Base-by-base conservation (phyloP, 37 sponge, comb jelly and placozoan genomes). In the Cladorhizidae sp. region DNA sequence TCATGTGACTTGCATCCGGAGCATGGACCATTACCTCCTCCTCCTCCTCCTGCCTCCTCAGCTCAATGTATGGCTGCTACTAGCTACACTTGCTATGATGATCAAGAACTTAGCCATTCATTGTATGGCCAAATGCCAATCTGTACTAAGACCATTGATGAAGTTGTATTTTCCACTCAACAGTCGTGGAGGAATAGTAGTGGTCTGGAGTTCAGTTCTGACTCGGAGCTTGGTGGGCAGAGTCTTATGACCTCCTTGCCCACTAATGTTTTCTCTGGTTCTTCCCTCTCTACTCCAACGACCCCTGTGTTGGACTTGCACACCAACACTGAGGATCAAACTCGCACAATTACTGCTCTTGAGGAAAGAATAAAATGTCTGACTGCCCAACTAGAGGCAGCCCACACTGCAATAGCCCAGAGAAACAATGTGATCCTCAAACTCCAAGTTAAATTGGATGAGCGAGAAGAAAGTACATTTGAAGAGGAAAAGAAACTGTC, bases 161-260 rank as follows among this genome's bases (percentile, higher is more conserved):
- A 45, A 12, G 49, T 12, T n/a, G n/a, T n/a, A n/a, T n/a, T n/a
- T n/a, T n/a, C n/a, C 49, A 45, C 8, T 45, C 49, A 5, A 45
- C 49, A 45, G 49, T 45, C 49, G 49, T 45, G 8, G 8, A 45
- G 9, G 8, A 12, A 9, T 5, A 45, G 8, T 12, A 9, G 49
- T 9, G 9, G 49, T 45, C 49, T 45, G 9, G 67, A n/a, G n/a
- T n/a, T n/a, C n/a, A n/a, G 67, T 32, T 65, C 35, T 15, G 67
- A 65, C 7, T 65, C 67, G 3, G 67, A 65, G 31, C 36, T 32
- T 17, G 67, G 67, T 31, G 67, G 67, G 17, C 67, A 65, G 35
- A 65, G 35, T 65, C 18, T 28, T 6, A 23, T 17, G 17, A 54
- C 17, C 12, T 59, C 61, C 61, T 14, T 65, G 17, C 67, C 18